Conservation (phyloP, 2,888 invertebrate species). For the Drosophila seclusa region DNA sequence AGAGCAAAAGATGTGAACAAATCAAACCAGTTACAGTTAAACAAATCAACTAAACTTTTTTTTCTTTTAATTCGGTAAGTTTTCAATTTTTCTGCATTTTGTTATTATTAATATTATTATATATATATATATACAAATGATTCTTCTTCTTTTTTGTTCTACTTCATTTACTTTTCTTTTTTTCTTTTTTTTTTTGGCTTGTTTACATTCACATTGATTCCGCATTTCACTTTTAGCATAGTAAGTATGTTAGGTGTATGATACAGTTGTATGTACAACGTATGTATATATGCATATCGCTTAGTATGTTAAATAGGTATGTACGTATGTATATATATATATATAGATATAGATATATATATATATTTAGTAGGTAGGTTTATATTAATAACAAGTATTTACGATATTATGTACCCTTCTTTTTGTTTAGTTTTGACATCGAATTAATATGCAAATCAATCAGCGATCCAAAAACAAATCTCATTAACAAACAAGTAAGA, state of each 20-base stretch:
- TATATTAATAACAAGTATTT: conserved; percentile 54
- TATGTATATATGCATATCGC: conserved; percentile 19
- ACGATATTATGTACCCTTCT: conserved; percentile 27
- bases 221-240: conserved; percentile 21
- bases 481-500: conserved; percentile 16
- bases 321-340: conserved; percentile 3
- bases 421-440: conserved; percentile 27
- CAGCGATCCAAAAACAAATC: conserved; percentile 25
- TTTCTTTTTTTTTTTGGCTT: conserved; percentile 64
- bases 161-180: conserved; percentile 9
- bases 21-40: conserved; percentile 21
- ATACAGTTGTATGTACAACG: conserved; percentile 52
- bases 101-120: conserved; percentile 21
- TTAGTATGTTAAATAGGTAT: conserved; percentile 29
- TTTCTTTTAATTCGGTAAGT: conserved; percentile 14
- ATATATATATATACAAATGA: not conserved
- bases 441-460: conserved; percentile 62
- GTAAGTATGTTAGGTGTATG: conserved; percentile 50
- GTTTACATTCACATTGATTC: conserved; percentile 76
- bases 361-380: not conserved
- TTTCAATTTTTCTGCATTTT: conserved; percentile 4
- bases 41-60: conserved; percentile 25
- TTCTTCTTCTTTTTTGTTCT: conserved; percentile 5
- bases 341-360: conserved; percentile 4
- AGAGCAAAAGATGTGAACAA: not conserved